phyloP scores from a whole-genome alignment of 2,888 invertebrate genomes.

The Ornithoptera alexandrae region DNA sequence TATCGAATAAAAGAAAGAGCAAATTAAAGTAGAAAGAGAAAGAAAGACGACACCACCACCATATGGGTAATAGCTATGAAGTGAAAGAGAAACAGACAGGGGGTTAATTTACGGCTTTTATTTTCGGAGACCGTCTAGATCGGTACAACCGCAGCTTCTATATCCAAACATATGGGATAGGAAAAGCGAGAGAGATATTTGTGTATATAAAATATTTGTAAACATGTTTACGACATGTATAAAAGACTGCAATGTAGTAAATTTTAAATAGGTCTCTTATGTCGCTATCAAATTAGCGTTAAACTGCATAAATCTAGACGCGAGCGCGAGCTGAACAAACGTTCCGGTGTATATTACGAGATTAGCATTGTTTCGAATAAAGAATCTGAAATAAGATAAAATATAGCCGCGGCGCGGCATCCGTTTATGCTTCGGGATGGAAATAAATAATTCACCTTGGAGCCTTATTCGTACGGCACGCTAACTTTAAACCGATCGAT shows the following conservation, averaged over 20 bases:
- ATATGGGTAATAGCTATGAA: no score
- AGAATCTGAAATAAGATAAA: slow-evolving; percentile 56
- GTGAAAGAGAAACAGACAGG: no score
- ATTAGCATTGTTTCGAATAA: slow-evolving; percentile 48
- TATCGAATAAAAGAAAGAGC: no score
- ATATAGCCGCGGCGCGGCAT: slow-evolving; percentile 48
- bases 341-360: slow-evolving; percentile 11
- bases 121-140: no score
- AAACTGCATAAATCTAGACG: slow-evolving; percentile 8
- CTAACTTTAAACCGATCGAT: slow-evolving; percentile 70
- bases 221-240: no score
- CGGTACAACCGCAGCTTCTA: no score
- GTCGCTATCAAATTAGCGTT: slow-evolving; percentile 17
- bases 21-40: no score
- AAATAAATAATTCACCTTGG: slow-evolving; percentile 66
- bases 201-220: no score
- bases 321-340: slow-evolving; percentile 13
- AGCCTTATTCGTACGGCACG: slow-evolving; percentile 54
- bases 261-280: slow-evolving; percentile 16
- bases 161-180: no score
- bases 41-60: no score
- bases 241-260: neutral
- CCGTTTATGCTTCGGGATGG: slow-evolving; percentile 53
- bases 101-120: no score
- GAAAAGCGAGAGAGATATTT: no score